Base-by-base conservation (phyloP, 2,888 invertebrate species). In the Agonopterix subpropinquella region DNA sequence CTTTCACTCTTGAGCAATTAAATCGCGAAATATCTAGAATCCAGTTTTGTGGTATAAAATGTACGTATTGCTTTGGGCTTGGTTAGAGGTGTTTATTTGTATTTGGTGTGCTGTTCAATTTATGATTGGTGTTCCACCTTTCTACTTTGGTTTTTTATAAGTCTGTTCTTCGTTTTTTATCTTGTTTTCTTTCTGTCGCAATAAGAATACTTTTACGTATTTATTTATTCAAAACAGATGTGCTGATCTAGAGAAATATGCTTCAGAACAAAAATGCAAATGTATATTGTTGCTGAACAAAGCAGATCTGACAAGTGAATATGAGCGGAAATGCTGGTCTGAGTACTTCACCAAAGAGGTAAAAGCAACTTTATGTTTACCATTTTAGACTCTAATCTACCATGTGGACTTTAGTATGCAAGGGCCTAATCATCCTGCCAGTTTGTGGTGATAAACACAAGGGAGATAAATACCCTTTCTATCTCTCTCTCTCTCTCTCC, bases 251-350 rank as follows among this genome's bases (percentile, higher is more conserved):
- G 98, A 98, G 53, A 73, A 77, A 52, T 87, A 87, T 77, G 85
- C 88, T 39, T 48, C 65, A 43, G 87, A 87, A 61, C 80, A 86
- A 54, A 81, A 86, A 39, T 87, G 87, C 56, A 80, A 79, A 61
- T 96, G 95, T 73, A 88, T 98, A 70, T 89, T 99, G 36, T 87
- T 99, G 36, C 85, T 99, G 18, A 99, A 99, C 80, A 99, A 99
- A 77, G 96, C 99, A 0, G 99, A 99, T 78, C 93, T 96, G 67
- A 90, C 98, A 11, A 96, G 92, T 0, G 90, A 91, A 43, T 81
- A 91, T 57, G 98, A 98, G 76, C 90, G 98, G 55, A 82, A 92
- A 62, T 80, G 84, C 48, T 99, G 98, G 98, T 93, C 95, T 0
- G 89, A 93, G 48, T 97, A 97, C 84, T 98, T 98, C 70, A 89